Evolutionary conservation across 2,888 invertebrate genomes (phyloP).

Genomic region (Hydriomena furcata): DNA sequence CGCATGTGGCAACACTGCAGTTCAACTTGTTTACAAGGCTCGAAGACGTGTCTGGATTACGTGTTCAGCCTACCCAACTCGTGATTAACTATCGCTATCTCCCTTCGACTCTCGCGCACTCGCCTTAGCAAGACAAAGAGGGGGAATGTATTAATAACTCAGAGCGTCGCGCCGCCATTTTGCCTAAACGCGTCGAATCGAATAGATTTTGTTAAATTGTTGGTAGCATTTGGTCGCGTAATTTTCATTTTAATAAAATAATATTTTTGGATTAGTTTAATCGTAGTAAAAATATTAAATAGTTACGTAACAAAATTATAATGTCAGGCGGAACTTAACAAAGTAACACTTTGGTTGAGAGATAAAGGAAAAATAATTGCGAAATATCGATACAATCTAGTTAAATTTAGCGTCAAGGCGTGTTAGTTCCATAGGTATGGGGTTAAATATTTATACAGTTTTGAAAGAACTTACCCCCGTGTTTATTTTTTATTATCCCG

Average conservation of each 20-base stretch:
- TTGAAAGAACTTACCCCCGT: constrained; percentile 57
- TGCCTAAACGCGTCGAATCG: constrained; percentile 65
- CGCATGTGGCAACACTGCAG: constrained; percentile 61
- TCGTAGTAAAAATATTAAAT: constrained; percentile 1
- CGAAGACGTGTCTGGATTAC: constrained; percentile 81
- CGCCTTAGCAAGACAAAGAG: constrained; percentile 51
- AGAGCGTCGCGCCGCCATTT: constrained; percentile 76
- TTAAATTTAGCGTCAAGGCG: constrained; percentile 38
- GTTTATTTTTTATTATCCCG: constrained; percentile 61
- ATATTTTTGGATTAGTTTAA: neutral
- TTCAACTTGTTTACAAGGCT: constrained; percentile 73
- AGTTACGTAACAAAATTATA: constrained; percentile 24
- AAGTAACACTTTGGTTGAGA: constrained; percentile 33
- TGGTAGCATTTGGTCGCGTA: constrained; percentile 46
- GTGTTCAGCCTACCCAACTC: constrained; percentile 68
- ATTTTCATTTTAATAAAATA: constrained; percentile 2
- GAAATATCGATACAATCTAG: constrained; percentile 41
- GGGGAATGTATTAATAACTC: constrained; percentile 72
- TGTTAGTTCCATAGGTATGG: constrained; percentile 36
- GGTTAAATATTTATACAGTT: constrained; percentile 21
- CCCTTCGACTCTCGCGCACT: constrained; percentile 45
- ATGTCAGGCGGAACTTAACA: neutral
- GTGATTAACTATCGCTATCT: constrained; percentile 65
- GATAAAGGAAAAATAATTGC: constrained; percentile 54
- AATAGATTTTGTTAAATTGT: constrained; percentile 59